Conservation (phyloP, 2,113 vertebrate genomes). For the Ictalurus furcatus region DNA sequence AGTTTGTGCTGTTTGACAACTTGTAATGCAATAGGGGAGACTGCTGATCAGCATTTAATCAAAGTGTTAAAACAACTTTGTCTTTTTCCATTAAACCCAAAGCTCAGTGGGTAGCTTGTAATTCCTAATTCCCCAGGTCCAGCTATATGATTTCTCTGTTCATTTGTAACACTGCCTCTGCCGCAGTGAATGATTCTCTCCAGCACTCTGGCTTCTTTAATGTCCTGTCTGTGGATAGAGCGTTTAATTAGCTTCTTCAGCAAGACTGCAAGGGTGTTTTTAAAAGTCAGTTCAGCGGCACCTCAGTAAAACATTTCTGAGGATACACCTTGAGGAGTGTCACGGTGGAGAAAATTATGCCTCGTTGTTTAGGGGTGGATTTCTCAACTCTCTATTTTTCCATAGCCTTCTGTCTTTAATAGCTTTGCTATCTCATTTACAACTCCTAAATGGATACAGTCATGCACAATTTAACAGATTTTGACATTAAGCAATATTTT, state of each 20-base stretch:
- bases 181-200: slow-evolving; percentile 51
- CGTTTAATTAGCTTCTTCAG: slow-evolving; percentile 59
- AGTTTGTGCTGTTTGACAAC: slow-evolving; percentile 9
- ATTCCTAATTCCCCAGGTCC: not conserved
- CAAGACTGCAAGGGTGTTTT: slow-evolving; percentile 32
- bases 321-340: not conserved
- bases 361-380: not conserved
- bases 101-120: not conserved
- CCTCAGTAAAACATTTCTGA: not conserved
- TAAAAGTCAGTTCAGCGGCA: not conserved
- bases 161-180: slow-evolving; percentile 34
- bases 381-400: not conserved
- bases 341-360: not conserved
- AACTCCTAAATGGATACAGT: not conserved
- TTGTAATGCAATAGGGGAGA: slow-evolving; percentile 10
- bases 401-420: not conserved
- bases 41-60: slow-evolving; percentile 28
- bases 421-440: not conserved
- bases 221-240: slow-evolving; percentile 58
- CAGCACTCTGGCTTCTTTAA: slow-evolving; percentile 52
- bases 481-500: slow-evolving; percentile 9
- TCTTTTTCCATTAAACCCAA: slow-evolving; percentile 24
- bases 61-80: slow-evolving; percentile 18
- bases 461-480: slow-evolving; percentile 13
- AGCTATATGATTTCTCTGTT: slow-evolving; percentile 27